Conservation (phyloP, 2,113 vertebrate species). For the Mus spicilegus region DNA sequence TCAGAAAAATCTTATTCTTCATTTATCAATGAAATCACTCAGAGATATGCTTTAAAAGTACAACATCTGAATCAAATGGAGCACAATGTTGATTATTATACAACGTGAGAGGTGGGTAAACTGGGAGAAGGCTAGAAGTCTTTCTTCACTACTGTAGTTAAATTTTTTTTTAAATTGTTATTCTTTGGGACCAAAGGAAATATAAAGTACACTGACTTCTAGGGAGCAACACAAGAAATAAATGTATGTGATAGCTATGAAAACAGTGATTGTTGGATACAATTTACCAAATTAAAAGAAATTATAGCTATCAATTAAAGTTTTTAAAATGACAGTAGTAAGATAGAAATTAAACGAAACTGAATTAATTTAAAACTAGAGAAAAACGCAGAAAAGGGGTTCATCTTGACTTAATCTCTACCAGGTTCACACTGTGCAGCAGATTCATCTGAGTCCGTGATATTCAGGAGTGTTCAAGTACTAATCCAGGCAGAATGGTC, state of each 20-base stretch:
- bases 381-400: not conserved
- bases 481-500: not conserved
- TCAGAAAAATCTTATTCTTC: not conserved
- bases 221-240: conserved; percentile 5
- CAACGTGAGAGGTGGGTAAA: not conserved
- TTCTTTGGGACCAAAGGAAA: conserved; percentile 44
- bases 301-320: not conserved
- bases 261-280: conserved; percentile 4
- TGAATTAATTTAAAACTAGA: not conserved
- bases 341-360: not conserved
- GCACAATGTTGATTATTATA: not conserved
- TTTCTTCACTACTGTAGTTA: not conserved
- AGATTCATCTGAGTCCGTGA: not conserved
- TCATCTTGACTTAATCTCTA: not conserved
- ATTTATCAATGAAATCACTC: conserved; percentile 31
- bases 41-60: conserved; percentile 33
- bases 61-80: not conserved
- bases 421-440: not conserved
- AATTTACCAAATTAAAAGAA: not conserved
- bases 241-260: not conserved
- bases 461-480: conserved; percentile 17
- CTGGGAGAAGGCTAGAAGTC: not conserved
- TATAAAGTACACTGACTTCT: conserved; percentile 38
- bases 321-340: not conserved
- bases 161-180: not conserved